Percentiles rank a stretch among this genome's conserved stretches.
Conservation (phyloP, 2,797 vertebrate genomes). For the Danio jaintianensis region DNA sequence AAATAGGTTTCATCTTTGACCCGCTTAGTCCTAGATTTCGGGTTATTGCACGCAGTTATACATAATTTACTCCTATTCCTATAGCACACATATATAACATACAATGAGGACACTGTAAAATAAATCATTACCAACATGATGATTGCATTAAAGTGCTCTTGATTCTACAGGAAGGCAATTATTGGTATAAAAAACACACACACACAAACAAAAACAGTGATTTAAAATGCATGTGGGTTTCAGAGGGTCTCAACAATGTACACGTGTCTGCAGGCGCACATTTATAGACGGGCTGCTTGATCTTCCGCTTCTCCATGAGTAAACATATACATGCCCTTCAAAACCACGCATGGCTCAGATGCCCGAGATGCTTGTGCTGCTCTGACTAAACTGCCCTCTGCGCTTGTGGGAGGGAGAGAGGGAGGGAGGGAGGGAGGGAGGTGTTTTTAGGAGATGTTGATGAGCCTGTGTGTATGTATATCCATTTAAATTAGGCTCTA, state of each 20-base stretch:
- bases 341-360: conserved; percentile 49
- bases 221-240: conserved; percentile 16
- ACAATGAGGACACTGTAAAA: too few relatives aligned
- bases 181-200: conserved; percentile 7
- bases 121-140: too few relatives aligned
- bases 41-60: too few relatives aligned
- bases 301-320: conserved; percentile 11
- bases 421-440: conserved; percentile 18
- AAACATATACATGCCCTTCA: conserved; percentile 36
- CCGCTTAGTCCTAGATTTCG: too few relatives aligned
- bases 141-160: not conserved
- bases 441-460: conserved; percentile 58
- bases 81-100: too few relatives aligned
- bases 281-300: conserved; percentile 30
- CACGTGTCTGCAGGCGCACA: conserved; percentile 5
- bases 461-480: conserved; percentile 51
- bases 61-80: too few relatives aligned
- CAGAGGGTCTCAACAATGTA: conserved; percentile 6
- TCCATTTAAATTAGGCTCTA: conserved; percentile 53
- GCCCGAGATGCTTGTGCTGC: conserved; percentile 47
- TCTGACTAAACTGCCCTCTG: conserved; percentile 57
- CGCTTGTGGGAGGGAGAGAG: conserved; percentile 54
- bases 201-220: conserved; percentile 2
- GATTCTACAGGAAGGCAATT: not conserved
- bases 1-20: too few relatives aligned